These are phyloP conservation scores for Gadopsis marmoratus DNA, from an alignment of 2,797 vertebrate species.

Conservation along the genomic window DNA sequence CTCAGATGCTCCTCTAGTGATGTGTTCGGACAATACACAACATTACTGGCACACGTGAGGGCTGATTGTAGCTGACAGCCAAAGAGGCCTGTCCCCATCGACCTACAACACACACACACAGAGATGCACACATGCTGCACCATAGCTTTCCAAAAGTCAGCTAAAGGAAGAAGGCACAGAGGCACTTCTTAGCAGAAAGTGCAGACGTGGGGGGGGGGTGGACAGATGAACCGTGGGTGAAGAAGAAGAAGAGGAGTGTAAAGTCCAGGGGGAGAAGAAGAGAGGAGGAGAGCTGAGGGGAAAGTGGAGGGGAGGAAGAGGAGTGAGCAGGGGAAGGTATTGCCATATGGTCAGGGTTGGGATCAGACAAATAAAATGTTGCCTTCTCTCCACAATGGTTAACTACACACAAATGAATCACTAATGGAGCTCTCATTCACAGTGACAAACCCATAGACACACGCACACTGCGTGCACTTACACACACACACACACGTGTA, in stretches of 20 bases:
- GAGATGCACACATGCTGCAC: slow-evolving; percentile 31
- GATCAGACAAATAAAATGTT: slow-evolving; percentile 96
- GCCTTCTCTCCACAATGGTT: slow-evolving; percentile 89
- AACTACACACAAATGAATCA: slow-evolving; percentile 93
- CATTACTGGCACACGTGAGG: slow-evolving; percentile 81
- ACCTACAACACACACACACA: slow-evolving; percentile 62
- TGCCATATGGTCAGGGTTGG: slow-evolving; percentile 94
- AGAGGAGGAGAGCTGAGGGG: slow-evolving; percentile 30
- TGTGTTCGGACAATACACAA: slow-evolving; percentile 84
- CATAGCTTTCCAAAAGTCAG: slow-evolving; percentile 57
- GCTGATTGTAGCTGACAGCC: slow-evolving; percentile 79
- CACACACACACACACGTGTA: slow-evolving; percentile 37
- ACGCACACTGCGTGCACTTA: slow-evolving; percentile 22
- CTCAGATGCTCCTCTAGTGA: slow-evolving; percentile 80
- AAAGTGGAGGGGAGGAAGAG: slow-evolving; percentile 44
- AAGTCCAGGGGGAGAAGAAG: slow-evolving; percentile 48
- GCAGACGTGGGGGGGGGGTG: slow-evolving; percentile 8
- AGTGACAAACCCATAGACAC: slow-evolving; percentile 39
- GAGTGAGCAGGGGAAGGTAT: slow-evolving; percentile 45
- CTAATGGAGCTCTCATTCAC: slow-evolving; percentile 77
- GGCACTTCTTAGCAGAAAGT: slow-evolving; percentile 45
- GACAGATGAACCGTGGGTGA: slow-evolving; percentile 49
- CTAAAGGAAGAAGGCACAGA: slow-evolving; percentile 42
- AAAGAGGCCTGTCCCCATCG: slow-evolving; percentile 74
- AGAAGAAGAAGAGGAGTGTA: slow-evolving; percentile 27